These are phyloP conservation scores for Drosophila ochracea DNA, from an alignment of 2,888 invertebrate genomes.

Conservation along the genomic window DNA sequence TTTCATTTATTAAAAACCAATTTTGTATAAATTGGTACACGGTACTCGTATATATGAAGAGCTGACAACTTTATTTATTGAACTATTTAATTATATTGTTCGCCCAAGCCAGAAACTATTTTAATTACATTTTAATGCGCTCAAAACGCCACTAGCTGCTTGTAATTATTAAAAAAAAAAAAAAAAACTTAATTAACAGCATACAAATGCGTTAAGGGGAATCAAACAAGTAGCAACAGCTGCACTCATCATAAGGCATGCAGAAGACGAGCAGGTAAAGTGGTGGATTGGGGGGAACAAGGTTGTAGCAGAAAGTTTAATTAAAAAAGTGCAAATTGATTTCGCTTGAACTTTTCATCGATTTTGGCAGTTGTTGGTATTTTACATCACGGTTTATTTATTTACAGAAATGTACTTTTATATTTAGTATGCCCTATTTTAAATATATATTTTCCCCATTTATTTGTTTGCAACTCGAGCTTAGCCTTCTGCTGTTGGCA, in stretches of 20 bases:
- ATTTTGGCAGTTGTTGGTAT: conserved; percentile 6
- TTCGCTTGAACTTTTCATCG: conserved; percentile 30
- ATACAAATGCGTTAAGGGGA: neutral
- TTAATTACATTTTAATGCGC: conserved; percentile 14
- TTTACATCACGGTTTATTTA: neutral
- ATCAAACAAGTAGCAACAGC: conserved; percentile 9
- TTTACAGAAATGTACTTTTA: conserved; percentile 5
- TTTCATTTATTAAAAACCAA: neutral
- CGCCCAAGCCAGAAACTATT: neutral
- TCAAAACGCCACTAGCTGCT: conserved; percentile 10
- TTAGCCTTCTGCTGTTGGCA: conserved; percentile 64
- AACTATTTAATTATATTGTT: conserved; percentile 4
- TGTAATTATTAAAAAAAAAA: conserved; percentile 10
- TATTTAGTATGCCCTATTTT: neutral
- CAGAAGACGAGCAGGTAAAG: neutral
- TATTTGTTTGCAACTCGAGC: conserved; percentile 37
- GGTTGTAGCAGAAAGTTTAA: conserved; percentile 35
- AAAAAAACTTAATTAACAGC: conserved; percentile 7
- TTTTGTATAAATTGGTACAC: neutral
- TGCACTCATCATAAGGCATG: conserved; percentile 13
- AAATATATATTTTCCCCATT: conserved; percentile 13
- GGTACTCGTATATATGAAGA: neutral
- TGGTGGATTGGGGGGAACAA: neutral
- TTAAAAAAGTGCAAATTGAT: conserved; percentile 61
- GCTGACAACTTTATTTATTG: neutral